Conservation (phyloP, 2,113 vertebrate species). For the Tinamus guttatus region DNA sequence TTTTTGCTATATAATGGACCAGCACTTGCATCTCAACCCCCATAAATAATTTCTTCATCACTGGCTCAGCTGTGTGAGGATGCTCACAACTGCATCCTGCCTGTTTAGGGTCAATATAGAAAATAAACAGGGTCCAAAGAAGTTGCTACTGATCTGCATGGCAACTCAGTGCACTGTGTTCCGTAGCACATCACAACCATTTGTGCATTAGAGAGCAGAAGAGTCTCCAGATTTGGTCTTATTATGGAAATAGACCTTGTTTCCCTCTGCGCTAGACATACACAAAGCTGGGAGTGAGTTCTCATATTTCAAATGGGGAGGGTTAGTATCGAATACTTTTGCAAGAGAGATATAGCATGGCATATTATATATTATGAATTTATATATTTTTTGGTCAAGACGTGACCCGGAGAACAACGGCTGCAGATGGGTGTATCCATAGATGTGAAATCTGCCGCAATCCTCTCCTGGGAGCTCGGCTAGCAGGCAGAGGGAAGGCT, state of each 20-base stretch:
- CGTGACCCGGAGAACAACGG: background rate
- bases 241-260: background rate
- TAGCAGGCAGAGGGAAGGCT: background rate
- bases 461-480: background rate
- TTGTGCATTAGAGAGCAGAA: background rate
- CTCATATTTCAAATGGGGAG: background rate
- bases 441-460: background rate
- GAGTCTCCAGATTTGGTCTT: background rate
- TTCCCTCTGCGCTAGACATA: background rate
- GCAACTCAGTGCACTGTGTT: background rate
- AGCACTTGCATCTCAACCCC: background rate
- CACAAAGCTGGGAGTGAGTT: background rate
- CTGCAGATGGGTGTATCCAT: background rate
- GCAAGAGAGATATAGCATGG: background rate
- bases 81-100: background rate
- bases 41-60: background rate
- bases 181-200: background rate
- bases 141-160: background rate
- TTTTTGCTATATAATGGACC: background rate
- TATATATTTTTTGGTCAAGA: conserved; percentile 15
- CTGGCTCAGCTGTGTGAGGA: background rate
- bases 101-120: background rate
- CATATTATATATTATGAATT: background rate
- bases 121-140: background rate
- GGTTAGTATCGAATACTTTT: background rate